Percentiles rank a stretch among this genome's conserved stretches.
These are phyloP conservation scores for Zaprionus lineosus DNA, from an alignment of 2,888 invertebrate genomes.

Conservation along the genomic window DNA sequence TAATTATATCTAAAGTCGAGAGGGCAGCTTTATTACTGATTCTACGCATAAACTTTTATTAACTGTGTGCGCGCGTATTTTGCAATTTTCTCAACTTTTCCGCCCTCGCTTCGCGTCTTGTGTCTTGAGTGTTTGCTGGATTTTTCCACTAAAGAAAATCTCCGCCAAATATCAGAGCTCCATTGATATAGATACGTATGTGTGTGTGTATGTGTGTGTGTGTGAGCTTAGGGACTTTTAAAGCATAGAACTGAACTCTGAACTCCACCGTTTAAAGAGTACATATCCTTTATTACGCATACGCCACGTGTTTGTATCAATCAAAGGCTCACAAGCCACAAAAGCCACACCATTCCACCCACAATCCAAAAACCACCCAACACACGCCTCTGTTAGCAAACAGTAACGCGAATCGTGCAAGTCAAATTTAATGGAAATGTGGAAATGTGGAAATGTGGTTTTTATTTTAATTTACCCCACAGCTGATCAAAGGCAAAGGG, in stretches of 20 bases:
- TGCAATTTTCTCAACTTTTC: conserved; percentile 47
- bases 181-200: conserved; percentile 24
- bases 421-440: conserved; percentile 64
- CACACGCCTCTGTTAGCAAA: conserved; percentile 1
- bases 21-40: conserved; percentile 73
- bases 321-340: conserved; percentile 61
- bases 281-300: conserved; percentile 25
- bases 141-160: neutral
- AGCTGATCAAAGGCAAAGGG: conserved; percentile 63
- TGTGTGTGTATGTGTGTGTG: too few species aligned
- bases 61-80: conserved; percentile 59
- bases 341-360: conserved; percentile 45
- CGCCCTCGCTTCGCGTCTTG: too few species aligned
- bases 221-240: too few species aligned
- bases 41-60: conserved; percentile 74
- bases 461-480: conserved; percentile 61
- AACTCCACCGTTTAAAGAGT: conserved; percentile 12
- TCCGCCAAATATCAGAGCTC: neutral
- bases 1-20: conserved; percentile 72
- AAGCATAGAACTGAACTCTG: conserved; percentile 14
- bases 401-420: conserved; percentile 20
- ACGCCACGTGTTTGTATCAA: conserved; percentile 66
- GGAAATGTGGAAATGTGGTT: too few species aligned
- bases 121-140: conserved; percentile 8
- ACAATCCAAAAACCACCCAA: neutral